Evolutionary conservation across 2,888 invertebrate genomes (phyloP).

Genomic region (Amiota mariae): DNA sequence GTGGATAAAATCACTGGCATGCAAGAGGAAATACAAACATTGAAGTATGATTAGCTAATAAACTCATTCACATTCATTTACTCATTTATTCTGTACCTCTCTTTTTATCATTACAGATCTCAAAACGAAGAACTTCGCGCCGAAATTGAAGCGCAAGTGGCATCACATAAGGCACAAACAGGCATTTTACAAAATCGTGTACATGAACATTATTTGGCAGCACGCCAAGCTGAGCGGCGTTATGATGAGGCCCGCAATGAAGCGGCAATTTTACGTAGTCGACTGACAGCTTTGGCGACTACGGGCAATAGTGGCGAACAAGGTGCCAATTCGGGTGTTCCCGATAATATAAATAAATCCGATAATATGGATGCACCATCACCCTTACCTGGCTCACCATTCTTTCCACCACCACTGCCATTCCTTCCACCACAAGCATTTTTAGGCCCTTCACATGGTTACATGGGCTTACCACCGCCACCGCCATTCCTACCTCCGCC

Average conservation of each 20-base stretch:
- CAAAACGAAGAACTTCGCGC: constrained; percentile 81
- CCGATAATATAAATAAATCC: constrained; percentile 25
- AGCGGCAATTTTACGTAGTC: constrained; percentile 79
- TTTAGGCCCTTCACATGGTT: constrained; percentile 77
- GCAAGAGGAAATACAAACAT: constrained; percentile 86
- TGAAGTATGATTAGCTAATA: constrained; percentile 77
- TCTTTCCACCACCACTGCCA: constrained; percentile 77
- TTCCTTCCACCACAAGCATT: constrained; percentile 78
- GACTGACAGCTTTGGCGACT: constrained; percentile 74
- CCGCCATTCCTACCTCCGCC: constrained; percentile 76
- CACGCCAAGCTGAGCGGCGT: constrained; percentile 86
- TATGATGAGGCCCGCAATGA: constrained; percentile 86
- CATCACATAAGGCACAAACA: constrained; percentile 79
- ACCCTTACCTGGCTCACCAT: constrained; percentile 69
- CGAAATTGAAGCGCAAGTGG: constrained; percentile 90
- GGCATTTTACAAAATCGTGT: constrained; percentile 87
- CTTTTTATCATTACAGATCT: constrained; percentile 72
- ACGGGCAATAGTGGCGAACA: constrained; percentile 47
- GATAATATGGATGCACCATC: constrained; percentile 63
- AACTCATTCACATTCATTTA: background rate
- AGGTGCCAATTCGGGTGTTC: constrained; percentile 46
- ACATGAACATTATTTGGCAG: constrained; percentile 89
- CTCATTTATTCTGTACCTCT: background rate
- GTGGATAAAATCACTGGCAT: constrained; percentile 84
- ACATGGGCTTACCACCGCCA: constrained; percentile 77